phyloP scores from a whole-genome alignment of 2,113 vertebrate genomes.

The Myotis yumanensis region DNA sequence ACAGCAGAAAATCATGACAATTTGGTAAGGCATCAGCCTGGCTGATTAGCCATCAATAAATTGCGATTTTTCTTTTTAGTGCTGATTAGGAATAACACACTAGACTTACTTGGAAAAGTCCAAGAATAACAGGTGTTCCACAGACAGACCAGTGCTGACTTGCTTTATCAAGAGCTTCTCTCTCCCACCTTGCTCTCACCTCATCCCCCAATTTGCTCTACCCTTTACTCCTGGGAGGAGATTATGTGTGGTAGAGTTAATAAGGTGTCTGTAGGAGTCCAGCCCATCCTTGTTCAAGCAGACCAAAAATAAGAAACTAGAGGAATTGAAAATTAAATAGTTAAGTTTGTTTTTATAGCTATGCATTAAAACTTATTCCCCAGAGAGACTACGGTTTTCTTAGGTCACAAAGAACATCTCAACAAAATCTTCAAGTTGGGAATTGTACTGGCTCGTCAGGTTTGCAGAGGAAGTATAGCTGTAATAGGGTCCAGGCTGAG shows the following conservation, averaged over 20 bases:
- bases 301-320: not conserved
- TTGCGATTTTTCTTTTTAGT: not conserved
- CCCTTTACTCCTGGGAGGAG: not conserved
- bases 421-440: not conserved
- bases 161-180: not conserved
- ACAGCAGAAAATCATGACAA: not conserved
- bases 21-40: not conserved
- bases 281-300: not conserved
- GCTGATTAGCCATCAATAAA: not conserved
- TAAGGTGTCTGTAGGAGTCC: not conserved
- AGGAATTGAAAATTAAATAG: not conserved
- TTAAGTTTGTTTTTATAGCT: not conserved
- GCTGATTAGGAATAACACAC: not conserved
- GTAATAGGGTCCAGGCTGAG: not conserved
- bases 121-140: not conserved
- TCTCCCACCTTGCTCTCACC: not conserved
- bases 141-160: not conserved
- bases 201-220: not conserved
- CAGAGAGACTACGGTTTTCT: not conserved
- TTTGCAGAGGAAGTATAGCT: not conserved
- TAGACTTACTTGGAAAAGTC: not conserved
- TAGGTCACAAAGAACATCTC: not conserved
- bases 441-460: not conserved
- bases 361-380: constrained; percentile 10
- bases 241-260: not conserved